Conservation (phyloP, 2,113 vertebrate genomes). For the Pomatorhinus ruficollis region DNA sequence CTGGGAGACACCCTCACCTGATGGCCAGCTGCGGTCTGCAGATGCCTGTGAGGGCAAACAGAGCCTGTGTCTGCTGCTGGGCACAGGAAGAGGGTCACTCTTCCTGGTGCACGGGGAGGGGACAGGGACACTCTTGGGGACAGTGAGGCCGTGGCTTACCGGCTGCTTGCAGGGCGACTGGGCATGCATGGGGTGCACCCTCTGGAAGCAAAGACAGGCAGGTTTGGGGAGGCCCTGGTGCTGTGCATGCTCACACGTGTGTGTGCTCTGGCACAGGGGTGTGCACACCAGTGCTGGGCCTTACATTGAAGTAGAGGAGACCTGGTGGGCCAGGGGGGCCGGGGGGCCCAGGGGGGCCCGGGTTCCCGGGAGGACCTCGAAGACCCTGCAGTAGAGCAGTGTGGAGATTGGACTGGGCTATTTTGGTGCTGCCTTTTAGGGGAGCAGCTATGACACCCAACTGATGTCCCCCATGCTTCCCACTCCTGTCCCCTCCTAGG, state of each 20-base stretch:
- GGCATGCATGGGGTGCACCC: neutral
- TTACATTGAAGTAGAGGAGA: conserved; percentile 70
- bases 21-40: rapidly evolving
- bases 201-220: conserved; percentile 45
- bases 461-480: neutral
- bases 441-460: neutral
- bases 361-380: conserved; percentile 38
- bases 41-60: neutral
- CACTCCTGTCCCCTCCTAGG: neutral
- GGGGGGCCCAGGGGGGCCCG: neutral
- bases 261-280: neutral
- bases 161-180: conserved; percentile 56
- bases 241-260: rapidly evolving
- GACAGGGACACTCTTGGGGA: neutral
- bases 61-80: neutral
- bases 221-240: neutral
- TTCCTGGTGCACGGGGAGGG: neutral
- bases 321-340: conserved; percentile 67
- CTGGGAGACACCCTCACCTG: neutral
- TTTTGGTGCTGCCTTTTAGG: neutral
- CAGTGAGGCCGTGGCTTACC: neutral
- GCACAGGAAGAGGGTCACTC: neutral
- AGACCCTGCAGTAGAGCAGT: conserved; percentile 27
- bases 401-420: neutral
- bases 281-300: neutral